Percentiles rank a stretch among this genome's conserved stretches.
Conservation (phyloP, 2,888 invertebrate species). For the Gymnoscelis rufifasciata region DNA sequence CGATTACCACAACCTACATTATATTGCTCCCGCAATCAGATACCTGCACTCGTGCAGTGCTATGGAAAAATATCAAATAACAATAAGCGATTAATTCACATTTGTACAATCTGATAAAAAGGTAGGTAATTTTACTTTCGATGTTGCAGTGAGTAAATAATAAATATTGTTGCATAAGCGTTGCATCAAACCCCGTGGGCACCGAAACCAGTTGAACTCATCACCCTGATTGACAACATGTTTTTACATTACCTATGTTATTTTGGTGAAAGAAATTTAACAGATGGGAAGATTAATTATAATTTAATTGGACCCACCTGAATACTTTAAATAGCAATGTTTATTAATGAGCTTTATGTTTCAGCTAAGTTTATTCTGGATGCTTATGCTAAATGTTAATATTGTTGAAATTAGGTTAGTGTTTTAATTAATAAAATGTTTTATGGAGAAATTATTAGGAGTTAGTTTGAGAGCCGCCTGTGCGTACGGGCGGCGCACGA, state of each 20-base stretch:
- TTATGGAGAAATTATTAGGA: too few species aligned
- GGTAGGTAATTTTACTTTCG: slow-evolving; percentile 26
- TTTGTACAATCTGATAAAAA: slow-evolving; percentile 27
- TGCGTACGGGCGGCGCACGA: slow-evolving; percentile 58
- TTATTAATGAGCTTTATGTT: neutral
- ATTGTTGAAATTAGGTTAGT: too few species aligned
- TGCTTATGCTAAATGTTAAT: too few species aligned
- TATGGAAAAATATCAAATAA: slow-evolving; percentile 18
- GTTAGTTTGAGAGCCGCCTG: slow-evolving; percentile 55
- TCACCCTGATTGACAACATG: slow-evolving; percentile 15
- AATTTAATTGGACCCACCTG: slow-evolving; percentile 2
- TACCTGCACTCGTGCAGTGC: slow-evolving; percentile 15
- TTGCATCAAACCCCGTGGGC: slow-evolving; percentile 27
- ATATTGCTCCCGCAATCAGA: slow-evolving; percentile 17
- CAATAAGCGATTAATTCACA: slow-evolving; percentile 27
- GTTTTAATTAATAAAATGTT: too few species aligned
- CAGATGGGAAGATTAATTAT: slow-evolving; percentile 3
- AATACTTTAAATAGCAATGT: neutral
- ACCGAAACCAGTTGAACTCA: slow-evolving; percentile 20
- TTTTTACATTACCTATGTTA: slow-evolving; percentile 13
- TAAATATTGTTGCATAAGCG: slow-evolving; percentile 28
- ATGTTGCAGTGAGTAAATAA: slow-evolving; percentile 24
- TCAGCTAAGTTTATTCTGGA: too few species aligned
- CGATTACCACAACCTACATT: slow-evolving; percentile 15
- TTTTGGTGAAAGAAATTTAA: slow-evolving; percentile 14